Conservation (phyloP, 2,113 vertebrate species). For the Poecile atricapillus region DNA sequence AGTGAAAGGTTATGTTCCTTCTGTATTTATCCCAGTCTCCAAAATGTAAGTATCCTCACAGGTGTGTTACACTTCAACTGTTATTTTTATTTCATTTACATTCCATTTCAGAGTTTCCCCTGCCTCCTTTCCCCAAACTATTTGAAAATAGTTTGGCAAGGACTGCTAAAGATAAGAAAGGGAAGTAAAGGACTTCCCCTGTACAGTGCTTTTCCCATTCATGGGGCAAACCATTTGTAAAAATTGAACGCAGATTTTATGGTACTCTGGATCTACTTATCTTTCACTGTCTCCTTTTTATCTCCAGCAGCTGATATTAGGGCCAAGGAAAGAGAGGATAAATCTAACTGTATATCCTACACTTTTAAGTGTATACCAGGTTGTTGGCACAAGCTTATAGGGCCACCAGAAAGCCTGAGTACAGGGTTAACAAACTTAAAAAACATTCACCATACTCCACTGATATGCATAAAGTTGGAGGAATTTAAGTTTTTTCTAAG, state of each 20-base stretch:
- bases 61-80: neutral
- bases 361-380: neutral
- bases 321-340: neutral
- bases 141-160: neutral
- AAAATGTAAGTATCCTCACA: constrained; percentile 83
- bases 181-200: neutral
- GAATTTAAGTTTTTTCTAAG: neutral
- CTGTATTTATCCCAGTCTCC: constrained; percentile 91
- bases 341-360: neutral
- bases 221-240: neutral
- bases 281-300: neutral
- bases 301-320: neutral
- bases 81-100: neutral
- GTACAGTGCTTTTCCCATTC: neutral
- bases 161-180: neutral
- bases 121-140: neutral
- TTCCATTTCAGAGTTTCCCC: neutral
- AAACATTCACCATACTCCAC: neutral
- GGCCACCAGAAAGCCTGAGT: neutral
- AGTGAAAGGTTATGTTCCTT: constrained; percentile 85
- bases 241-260: neutral
- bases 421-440: neutral
- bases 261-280: neutral
- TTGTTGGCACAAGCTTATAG: neutral
- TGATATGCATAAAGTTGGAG: neutral